phyloP scores from a whole-genome alignment of 2,888 invertebrate genomes.

The Ditula angustiorana region DNA sequence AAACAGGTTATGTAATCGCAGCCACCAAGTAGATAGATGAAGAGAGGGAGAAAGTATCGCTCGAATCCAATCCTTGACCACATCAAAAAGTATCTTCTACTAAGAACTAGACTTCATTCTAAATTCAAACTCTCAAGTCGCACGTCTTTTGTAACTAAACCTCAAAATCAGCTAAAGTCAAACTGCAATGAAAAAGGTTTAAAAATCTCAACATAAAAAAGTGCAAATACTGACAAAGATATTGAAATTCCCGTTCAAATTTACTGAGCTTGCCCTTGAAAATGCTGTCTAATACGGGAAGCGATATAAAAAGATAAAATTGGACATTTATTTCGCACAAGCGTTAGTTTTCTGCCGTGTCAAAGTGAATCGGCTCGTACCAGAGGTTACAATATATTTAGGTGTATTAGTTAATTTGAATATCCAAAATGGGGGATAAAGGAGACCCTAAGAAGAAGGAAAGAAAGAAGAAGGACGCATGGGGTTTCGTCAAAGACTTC shows the following conservation, averaged over 20 bases:
- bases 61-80: no score
- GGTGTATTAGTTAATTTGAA: not conserved
- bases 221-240: conserved; percentile 23
- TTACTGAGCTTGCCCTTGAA: conserved; percentile 10
- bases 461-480: conserved; percentile 54
- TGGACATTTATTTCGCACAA: not conserved
- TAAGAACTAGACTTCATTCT: conserved; percentile 43
- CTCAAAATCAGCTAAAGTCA: conserved; percentile 44
- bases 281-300: conserved; percentile 1
- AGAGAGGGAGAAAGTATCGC: no score
- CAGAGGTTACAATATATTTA: not conserved
- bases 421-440: conserved; percentile 27
- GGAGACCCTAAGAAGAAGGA: conserved; percentile 46
- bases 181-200: conserved; percentile 28
- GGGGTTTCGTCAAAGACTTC: conserved; percentile 95
- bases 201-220: conserved; percentile 38
- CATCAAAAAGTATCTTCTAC: not conserved
- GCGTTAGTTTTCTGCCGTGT: not conserved
- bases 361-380: not conserved
- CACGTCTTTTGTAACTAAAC: conserved; percentile 49
- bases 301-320: not conserved
- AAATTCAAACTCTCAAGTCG: conserved; percentile 48
- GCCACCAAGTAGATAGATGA: no score
- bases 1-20: no score
- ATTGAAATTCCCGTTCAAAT: conserved; percentile 4